Evolutionary conservation across 2,113 vertebrate species (phyloP), one percentile per base, ranked within the genome.

Genomic region (Phalacrocorax brasilianus): DNA sequence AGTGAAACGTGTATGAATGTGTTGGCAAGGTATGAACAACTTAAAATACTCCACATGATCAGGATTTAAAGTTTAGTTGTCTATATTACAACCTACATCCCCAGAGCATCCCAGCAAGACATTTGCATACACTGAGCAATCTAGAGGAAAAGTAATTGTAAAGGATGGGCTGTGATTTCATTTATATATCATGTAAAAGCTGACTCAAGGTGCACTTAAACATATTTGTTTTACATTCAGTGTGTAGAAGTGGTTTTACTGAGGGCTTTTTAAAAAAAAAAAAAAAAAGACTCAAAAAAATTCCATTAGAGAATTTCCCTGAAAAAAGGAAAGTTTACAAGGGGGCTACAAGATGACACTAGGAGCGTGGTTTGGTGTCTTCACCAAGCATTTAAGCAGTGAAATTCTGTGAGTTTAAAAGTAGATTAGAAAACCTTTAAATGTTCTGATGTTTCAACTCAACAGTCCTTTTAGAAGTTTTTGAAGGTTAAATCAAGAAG

Each of bases 1-100:
- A 92, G n/a, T 72, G 45, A 89, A 96, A 83, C 38, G 35, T 66
- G 20, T 70, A 92, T 78, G 45, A 86, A 93, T 85, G n/a, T 75
- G 52, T 55, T 89, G 61, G 19, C 59, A 83, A 84, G 62, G 58
- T 76, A 26, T 55, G 61, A 88, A 73, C 27, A 8, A 56, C 71
- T 84, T 82, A 75, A 91, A 96, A 88, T 33, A 50, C 27, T n/a
- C 53, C 65, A 66, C 0, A 1, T 38, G 14, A 88, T 74, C 19
- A 71, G 58, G 78, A 86, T 94, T 94, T 91, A 89, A 95, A 91
- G 18, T 58, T 90, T n/a, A 45, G 33, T 65, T 79, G 30, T 49
- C 47, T 62, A 3, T 47, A 52, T 86, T 72, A 47, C 32, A 77
- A 22, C 18, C 35, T 67, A 23, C 12, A 86, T 87, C 18, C 21